Evolutionary conservation across 2,888 invertebrate species (phyloP), one percentile per base, ranked within the genome.

Genomic region (Allolobophora icterica): DNA sequence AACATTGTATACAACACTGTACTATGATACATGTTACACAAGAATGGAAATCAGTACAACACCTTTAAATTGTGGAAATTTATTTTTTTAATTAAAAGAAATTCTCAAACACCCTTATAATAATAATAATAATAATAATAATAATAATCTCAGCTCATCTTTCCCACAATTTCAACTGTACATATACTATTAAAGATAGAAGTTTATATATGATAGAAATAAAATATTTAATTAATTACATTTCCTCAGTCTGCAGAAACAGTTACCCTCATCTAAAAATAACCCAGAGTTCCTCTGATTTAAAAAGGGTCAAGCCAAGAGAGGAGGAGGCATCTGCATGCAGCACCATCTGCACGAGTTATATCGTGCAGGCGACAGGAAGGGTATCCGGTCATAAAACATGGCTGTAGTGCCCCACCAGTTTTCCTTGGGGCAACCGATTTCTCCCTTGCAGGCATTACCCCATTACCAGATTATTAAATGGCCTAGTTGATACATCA

Each of bases 341-440:
- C 6, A 24, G 52, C 1, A 21, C 21, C 71, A n/a, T 71, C 71
- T 71, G 71, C 11, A 71, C 8, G 71, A 71, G n/a, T 11, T 71
- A 71, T n/a, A 71, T 71, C 30, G n/a, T 52, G 52, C 71, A 71
- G 71, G 8, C 30, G 71, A 30, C 30, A 71, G 71, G 71, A 71
- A 71, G 71, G 71, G 71, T 71, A 71, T 71, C 71, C 71, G 71
- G 71, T 13, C 71, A 71, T 71, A 71, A 71, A 71, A 71, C 71
- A n/a, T n/a, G 30, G 71, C 71, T n/a, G 8, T n/a, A n/a, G 30
- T 13, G 71, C 71, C 71, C 71, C 52, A 13, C 71, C 71, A 71
- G 13, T 13, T 71, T 71, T 71, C 71, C 71, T 71, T 71, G 71
- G 71, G 71, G 71, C 71, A 52, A 71, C 71, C 71, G n/a, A 71